Evolutionary conservation across 2,888 invertebrate species (phyloP), one percentile per base, ranked within the genome.

Genomic region (Scrobipalpa costella): DNA sequence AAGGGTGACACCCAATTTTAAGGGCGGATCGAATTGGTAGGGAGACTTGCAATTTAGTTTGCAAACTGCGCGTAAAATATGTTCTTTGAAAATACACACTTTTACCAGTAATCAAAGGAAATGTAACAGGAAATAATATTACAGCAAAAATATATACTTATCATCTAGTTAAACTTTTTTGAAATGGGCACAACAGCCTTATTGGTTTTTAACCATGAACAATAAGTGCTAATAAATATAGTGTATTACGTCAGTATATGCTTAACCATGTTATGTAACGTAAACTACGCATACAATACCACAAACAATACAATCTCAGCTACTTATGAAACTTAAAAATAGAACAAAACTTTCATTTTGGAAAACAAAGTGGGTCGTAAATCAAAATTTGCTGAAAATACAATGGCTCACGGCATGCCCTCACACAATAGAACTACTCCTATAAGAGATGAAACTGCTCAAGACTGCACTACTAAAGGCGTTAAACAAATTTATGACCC

Each of bases 401-500:
- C 64, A 65, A 75, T 75, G 73, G 73, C 68, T 72, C 63, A n/a
- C 73, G 72, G 74, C 76, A 69, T 77, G 80, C 81, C 74, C 70
- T 68, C 66, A 57, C 57, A 84, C 81, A 84, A 85, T 78, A 71
- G 75, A 67, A 63, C 70, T 68, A 69, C 73, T 69, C 68, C 76
- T 77, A 79, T 76, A 80, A 79, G 75, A 77, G 77, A 75, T 69
- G 75, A 73, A 77, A 65, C 65, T 68, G 68, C 65, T 67, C 67
- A 76, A 71, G 72, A 72, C 72, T 69, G 65, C 70, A 70, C 75
- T 71, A 76, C 79, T 74, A 84, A 83, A 82, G 78, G 83, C 77
- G 76, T 75, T 72, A 77, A 80, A 76, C 79, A 79, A 84, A 88
- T 89, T 88, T 88, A 88, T 83, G 85, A 79, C 66, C 82, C 84